phyloP scores from a whole-genome alignment of 2,113 vertebrate species.

The Oenanthe melanoleuca region DNA sequence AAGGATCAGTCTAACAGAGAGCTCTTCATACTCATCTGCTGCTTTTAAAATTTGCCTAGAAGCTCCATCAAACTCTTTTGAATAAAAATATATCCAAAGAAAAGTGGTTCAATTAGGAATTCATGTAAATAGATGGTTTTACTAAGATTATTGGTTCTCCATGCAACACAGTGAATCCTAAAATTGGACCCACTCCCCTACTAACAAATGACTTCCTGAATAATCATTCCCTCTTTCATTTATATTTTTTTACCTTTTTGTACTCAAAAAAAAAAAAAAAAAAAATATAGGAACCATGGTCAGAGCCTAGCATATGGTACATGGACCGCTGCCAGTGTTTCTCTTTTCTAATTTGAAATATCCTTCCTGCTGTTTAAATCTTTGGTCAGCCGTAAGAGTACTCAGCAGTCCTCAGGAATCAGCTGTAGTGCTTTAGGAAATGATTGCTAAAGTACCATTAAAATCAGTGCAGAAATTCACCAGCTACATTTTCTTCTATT shows the following conservation, averaged over 20 bases:
- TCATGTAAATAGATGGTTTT: neutral
- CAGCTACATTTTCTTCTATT: neutral
- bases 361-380: conserved; percentile 9
- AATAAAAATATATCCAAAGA: neutral
- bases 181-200: neutral
- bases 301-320: neutral
- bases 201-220: neutral
- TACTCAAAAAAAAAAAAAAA: neutral
- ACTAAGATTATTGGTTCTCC: neutral
- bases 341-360: conserved; percentile 1
- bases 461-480: neutral
- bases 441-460: neutral
- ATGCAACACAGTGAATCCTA: neutral
- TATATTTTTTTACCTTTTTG: neutral
- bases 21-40: neutral
- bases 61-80: neutral
- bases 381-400: neutral
- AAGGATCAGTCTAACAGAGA: neutral
- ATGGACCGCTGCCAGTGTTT: neutral
- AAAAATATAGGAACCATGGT: neutral
- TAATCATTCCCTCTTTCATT: neutral
- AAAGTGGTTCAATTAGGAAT: neutral
- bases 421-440: neutral
- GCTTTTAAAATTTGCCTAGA: neutral
- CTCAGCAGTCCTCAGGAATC: neutral